phyloP scores from a whole-genome alignment of 2,113 vertebrate species.

The Saguinus imperator region DNA sequence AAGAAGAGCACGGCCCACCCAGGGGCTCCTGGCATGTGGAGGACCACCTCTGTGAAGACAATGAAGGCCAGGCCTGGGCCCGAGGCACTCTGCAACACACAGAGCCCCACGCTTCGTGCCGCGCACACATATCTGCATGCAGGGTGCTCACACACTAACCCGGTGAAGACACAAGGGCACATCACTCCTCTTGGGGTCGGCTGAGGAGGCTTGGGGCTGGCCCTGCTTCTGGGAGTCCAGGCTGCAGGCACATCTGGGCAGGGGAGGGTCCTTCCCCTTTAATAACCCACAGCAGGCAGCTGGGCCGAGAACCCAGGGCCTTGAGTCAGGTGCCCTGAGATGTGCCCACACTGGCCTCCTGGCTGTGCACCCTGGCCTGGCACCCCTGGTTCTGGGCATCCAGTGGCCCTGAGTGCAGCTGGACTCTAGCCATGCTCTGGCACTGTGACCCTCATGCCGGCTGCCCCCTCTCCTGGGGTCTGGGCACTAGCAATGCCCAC shows the following conservation, averaged over 20 bases:
- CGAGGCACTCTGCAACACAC: slow-evolving; percentile 87
- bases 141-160: fast-evolving
- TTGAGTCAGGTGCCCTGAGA: not conserved
- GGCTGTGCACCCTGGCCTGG: too few relatives aligned
- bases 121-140: not conserved
- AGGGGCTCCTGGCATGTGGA: slow-evolving; percentile 91
- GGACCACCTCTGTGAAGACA: slow-evolving; percentile 91
- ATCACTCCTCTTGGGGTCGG: not conserved
- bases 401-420: fast-evolving
- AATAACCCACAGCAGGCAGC: fast-evolving
- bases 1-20: slow-evolving; percentile 95
- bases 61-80: slow-evolving; percentile 95
- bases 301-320: fast-evolving
- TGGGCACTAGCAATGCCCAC: fast-evolving
- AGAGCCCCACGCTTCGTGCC: not conserved
- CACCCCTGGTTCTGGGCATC: fast-evolving
- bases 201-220: not conserved
- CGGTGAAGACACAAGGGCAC: not conserved
- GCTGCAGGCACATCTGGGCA: fast-evolving
- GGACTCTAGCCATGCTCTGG: fast-evolving
- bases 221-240: fast-evolving
- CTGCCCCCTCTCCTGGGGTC: not conserved
- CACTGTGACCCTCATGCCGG: not conserved
- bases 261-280: too few relatives aligned
- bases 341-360: not conserved